Evolutionary conservation across 2,113 vertebrate species (phyloP).

Genomic region (Gulo gulo): DNA sequence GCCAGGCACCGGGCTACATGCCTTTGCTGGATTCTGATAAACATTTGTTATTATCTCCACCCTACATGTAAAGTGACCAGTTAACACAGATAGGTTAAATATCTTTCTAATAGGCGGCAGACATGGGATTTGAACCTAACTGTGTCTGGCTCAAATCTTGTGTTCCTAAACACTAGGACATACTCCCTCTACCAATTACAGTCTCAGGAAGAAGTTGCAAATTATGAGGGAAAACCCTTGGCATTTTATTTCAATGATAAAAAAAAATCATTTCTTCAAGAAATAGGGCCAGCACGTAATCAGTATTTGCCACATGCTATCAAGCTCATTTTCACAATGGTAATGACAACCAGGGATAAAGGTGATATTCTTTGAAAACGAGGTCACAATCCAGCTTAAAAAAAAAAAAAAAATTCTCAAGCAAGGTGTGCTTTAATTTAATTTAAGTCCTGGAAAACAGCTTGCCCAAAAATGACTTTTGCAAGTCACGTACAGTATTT

Average conservation of each 20-base stretch:
- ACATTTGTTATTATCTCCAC: not conserved
- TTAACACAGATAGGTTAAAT: not conserved
- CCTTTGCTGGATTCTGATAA: not conserved
- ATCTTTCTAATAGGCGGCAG: not conserved
- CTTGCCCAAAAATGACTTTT: slow-evolving; percentile 79
- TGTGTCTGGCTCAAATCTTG: not conserved
- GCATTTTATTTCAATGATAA: slow-evolving; percentile 62
- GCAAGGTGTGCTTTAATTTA: slow-evolving; percentile 79
- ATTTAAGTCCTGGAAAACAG: slow-evolving; percentile 74
- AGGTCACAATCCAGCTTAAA: slow-evolving; percentile 71
- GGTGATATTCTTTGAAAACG: slow-evolving; percentile 80
- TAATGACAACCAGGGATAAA: slow-evolving; percentile 81
- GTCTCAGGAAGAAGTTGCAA: not conserved
- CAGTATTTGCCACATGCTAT: slow-evolving; percentile 75
- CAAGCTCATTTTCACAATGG: slow-evolving; percentile 74
- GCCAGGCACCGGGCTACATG: not conserved
- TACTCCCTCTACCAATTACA: not conserved
- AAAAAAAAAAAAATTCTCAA: slow-evolving; percentile 40
- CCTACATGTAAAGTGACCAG: not conserved
- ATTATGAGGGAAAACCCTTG: slow-evolving; percentile 54
- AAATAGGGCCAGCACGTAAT: slow-evolving; percentile 76
- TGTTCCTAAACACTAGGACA: not conserved
- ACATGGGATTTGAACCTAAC: not conserved
- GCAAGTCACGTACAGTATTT: slow-evolving; percentile 70
- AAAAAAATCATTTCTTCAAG: slow-evolving; percentile 80